phyloP scores from a whole-genome alignment of 2,113 vertebrate genomes.

The Phoxinus phoxinus region DNA sequence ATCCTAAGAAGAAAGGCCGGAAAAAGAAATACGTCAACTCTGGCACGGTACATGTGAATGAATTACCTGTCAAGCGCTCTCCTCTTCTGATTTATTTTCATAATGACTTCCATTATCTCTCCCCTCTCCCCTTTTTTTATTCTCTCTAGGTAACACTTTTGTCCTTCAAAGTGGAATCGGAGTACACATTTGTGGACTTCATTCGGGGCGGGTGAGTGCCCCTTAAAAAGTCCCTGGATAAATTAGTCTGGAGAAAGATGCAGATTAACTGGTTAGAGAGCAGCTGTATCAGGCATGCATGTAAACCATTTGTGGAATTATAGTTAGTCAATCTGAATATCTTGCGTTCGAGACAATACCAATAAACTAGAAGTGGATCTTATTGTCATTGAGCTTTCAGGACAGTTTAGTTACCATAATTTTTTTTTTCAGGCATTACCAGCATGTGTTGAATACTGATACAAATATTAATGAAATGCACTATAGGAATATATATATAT shows the following conservation, averaged over 20 bases:
- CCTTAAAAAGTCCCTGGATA: constrained; percentile 2
- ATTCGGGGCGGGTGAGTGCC: constrained; percentile 94
- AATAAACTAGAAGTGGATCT: background rate
- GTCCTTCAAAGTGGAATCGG: constrained; percentile 95
- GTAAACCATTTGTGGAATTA: background rate
- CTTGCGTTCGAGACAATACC: background rate
- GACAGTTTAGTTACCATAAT: background rate
- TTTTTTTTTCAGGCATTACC: background rate
- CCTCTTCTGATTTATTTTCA: constrained; percentile 37
- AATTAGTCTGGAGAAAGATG: constrained; percentile 3
- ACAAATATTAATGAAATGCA: background rate
- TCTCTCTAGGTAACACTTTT: constrained; percentile 89
- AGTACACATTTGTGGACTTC: constrained; percentile 98
- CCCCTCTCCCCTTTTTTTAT: constrained; percentile 12
- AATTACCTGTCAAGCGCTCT: constrained; percentile 48
- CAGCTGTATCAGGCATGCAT: background rate
- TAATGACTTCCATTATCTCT: constrained; percentile 45
- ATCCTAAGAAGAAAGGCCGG: constrained; percentile 97
- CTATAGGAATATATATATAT: background rate
- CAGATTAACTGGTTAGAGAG: background rate
- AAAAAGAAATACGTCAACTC: constrained; percentile 99
- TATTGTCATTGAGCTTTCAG: constrained; percentile 8
- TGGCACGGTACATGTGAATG: constrained; percentile 86
- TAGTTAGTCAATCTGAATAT: background rate
- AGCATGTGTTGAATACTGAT: background rate